Conservation (phyloP, 1,140 invertebrate genomes). For the Polyergus mexicanus region DNA sequence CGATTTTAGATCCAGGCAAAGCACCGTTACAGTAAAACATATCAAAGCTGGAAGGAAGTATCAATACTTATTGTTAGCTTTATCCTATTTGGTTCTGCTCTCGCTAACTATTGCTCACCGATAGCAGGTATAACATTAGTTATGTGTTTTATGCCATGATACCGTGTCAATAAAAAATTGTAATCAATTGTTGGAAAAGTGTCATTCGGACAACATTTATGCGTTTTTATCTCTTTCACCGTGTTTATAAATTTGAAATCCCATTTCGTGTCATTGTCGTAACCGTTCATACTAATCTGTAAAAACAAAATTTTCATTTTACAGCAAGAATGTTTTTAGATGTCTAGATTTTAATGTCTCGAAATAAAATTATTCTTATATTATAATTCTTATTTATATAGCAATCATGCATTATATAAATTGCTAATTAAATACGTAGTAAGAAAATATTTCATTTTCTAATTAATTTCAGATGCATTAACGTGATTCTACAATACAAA, state of each 20-base stretch:
- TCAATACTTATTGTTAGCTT: not conserved
- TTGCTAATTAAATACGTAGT: not conserved
- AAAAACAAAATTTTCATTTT: not conserved
- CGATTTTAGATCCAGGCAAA: slow-evolving; percentile 84
- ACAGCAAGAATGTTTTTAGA: not conserved
- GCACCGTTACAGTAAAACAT: slow-evolving; percentile 83
- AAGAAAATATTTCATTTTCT: not conserved
- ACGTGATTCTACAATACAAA: not conserved
- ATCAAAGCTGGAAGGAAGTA: slow-evolving; percentile 81
- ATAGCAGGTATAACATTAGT: slow-evolving; percentile 85
- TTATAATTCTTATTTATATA: not conserved
- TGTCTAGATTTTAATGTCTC: not conserved
- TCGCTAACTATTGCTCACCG: slow-evolving; percentile 77
- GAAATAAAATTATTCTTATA: not conserved
- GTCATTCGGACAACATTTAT: slow-evolving; percentile 83
- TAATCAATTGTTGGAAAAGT: slow-evolving; percentile 85
- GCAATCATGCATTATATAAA: not conserved
- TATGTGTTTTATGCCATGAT: slow-evolving; percentile 79
- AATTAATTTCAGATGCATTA: not conserved
- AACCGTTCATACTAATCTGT: slow-evolving; percentile 58
- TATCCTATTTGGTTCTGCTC: not conserved
- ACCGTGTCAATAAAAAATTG: slow-evolving; percentile 84
- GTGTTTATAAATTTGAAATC: slow-evolving; percentile 77
- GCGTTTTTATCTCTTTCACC: slow-evolving; percentile 74
- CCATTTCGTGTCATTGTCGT: slow-evolving; percentile 76